These are phyloP conservation scores for Lycocerus yunnanus DNA, from an alignment of 2,888 invertebrate genomes.

Conservation along the genomic window DNA sequence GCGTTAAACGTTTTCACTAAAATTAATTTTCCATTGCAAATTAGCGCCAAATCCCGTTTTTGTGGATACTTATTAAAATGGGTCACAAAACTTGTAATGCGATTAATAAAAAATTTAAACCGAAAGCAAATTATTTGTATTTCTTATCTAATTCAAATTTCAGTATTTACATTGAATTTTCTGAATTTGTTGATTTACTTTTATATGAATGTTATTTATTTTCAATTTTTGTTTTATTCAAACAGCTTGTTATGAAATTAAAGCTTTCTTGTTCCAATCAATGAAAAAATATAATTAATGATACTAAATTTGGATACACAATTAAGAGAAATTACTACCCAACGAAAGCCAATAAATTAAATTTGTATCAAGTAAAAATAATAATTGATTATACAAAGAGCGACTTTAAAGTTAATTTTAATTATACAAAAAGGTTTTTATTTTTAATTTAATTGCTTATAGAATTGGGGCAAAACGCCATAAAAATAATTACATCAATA, in stretches of 20 bases:
- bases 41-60: neutral
- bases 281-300: neutral
- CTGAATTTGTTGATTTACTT: neutral
- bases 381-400: neutral
- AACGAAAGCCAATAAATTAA: neutral
- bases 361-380: neutral
- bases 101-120: neutral
- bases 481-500: neutral
- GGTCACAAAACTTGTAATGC: neutral
- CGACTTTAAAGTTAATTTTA: neutral
- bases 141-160: neutral
- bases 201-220: neutral
- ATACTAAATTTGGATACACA: neutral
- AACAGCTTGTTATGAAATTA: neutral
- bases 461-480: neutral
- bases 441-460: neutral
- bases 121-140: neutral
- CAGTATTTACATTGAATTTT: neutral
- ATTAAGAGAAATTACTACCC: neutral
- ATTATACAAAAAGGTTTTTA: neutral
- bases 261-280: neutral
- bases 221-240: neutral
- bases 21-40: neutral
- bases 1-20: neutral
- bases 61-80: neutral